Evolutionary conservation across 2,888 invertebrate genomes (phyloP), one percentile per base, ranked within the genome.

Genomic region (Mayetiola destructor): DNA sequence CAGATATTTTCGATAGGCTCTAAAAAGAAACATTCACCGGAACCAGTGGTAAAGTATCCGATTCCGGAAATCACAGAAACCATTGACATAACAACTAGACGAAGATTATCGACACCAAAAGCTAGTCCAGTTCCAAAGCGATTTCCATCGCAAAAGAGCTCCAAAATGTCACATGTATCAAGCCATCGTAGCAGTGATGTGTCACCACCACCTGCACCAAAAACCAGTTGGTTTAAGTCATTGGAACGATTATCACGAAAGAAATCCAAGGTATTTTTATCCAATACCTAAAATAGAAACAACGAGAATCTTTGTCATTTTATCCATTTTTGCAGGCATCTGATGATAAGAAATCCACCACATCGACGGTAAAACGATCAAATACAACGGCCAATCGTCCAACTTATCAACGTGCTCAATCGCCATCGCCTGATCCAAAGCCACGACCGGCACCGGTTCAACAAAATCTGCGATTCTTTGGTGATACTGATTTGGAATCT

Each of bases 391-490:
- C 30, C 1, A 53, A 16, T 18, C 53, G 53, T 14, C 53, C 53
- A 32, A 53, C 53, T 4, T 30, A 32, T 36, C 21, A 55, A 30
- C 54, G 35, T 55, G 36, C 35, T 21, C 54, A 32, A n/a, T 30
- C 54, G 3, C 54, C 35, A 21, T 30, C 54, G 18, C 32, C 54
- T 2, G 21, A 32, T 18, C 18, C 23, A 6, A 30, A 55, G 54
- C 42, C 57, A 16, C 2, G 39, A 56, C 40, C 23, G 18, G n/a
- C 18, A 48, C 30, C 27, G 12, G 12, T 9, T 30, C 64, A 66
- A 23, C 87, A 86, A 69, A 87, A 80, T 72, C 77, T 88, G 12
- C 80, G 88, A 55, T 88, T 88, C 76, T 88, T 88, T 70, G 88
- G 88, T 20, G 88, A 88, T 70, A 88, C 88, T 10, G 88, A 88